phyloP scores from a whole-genome alignment of 2,888 invertebrate species.

The Orthosia gothica region DNA sequence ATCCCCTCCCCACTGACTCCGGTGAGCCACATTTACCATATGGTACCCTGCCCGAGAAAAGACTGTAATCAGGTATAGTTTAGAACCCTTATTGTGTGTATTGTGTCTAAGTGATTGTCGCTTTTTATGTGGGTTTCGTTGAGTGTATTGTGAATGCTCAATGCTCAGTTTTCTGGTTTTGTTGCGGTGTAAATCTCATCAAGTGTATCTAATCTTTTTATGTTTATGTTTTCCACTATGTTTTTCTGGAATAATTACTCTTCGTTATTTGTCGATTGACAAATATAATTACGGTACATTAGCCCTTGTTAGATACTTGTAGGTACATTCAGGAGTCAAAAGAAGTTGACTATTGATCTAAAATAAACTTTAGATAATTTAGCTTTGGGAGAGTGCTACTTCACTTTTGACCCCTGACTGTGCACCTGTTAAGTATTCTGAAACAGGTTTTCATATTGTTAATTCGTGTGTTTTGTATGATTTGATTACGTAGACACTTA shows the following conservation, averaged over 20 bases:
- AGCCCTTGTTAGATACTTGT: background rate
- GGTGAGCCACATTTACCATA: slow-evolving; percentile 92
- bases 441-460: too few species aligned
- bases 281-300: background rate
- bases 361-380: too few species aligned
- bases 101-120: slow-evolving; percentile 65
- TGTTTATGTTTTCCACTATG: background rate
- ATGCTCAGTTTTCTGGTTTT: background rate
- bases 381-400: too few species aligned
- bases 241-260: background rate
- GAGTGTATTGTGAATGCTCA: background rate
- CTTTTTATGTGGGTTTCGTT: slow-evolving; percentile 54
- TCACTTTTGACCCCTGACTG: too few species aligned
- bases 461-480: too few species aligned
- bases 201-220: background rate
- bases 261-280: background rate
- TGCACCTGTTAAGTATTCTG: too few species aligned
- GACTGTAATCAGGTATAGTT: slow-evolving; percentile 89
- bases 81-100: slow-evolving; percentile 48
- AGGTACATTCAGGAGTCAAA: too few species aligned
- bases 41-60: slow-evolving; percentile 90
- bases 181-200: background rate
- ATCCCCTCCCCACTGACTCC: slow-evolving; percentile 86
- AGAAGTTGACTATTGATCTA: too few species aligned
- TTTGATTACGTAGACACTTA: too few species aligned